Base-by-base conservation (phyloP, 2,797 vertebrate genomes). In the Syncerus caffer region DNA sequence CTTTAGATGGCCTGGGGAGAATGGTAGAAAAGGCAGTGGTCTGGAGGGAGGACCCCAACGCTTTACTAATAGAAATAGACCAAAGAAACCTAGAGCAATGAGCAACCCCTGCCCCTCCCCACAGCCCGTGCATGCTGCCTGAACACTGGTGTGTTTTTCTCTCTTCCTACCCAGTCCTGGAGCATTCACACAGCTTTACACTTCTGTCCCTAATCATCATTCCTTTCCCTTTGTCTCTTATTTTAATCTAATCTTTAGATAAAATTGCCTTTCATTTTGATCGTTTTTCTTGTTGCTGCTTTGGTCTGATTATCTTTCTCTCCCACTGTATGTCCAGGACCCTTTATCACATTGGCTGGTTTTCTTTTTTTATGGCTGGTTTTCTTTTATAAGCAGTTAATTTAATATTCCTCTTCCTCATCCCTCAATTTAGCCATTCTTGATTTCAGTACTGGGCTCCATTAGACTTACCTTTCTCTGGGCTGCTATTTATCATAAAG, bases 351-450 rank as follows among this genome's bases (percentile, higher is more conserved):
- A 3, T 51, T 38, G 53, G 64, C 57, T 87, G 38, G 17, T 34
- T 64, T 92, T 78, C 84, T 83, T 89, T 67, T 62, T 29, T 11
- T 4, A 38, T 29, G 57, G 74, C 51, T 87, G 34, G 14, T n/a
- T 82, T 83, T 76, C 87, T 83, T 89, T 90, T 55, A 89, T 79
- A 62, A 96, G n/a, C 38, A 64, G 60, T 53, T 58, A 74, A 8
- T 50, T 92, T 45, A 3, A 10, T 84, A 55, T 85, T 47, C 19
- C 23, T 62, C n/a, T 29, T 67, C 47, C 38, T 79, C 53, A 74
- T 53, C 25, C n/a, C 45, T 87, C 4, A 10, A 5, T n/a, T 55
- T 11, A 53, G 71, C 45, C 87, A 15, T 27, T 84, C 58, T 67
- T 12, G 11, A 79, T 27, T 34, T 34, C 23, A 78, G 71, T 23